These are phyloP conservation scores for Martes martes DNA, from an alignment of 2,113 vertebrate genomes.

Conservation along the genomic window DNA sequence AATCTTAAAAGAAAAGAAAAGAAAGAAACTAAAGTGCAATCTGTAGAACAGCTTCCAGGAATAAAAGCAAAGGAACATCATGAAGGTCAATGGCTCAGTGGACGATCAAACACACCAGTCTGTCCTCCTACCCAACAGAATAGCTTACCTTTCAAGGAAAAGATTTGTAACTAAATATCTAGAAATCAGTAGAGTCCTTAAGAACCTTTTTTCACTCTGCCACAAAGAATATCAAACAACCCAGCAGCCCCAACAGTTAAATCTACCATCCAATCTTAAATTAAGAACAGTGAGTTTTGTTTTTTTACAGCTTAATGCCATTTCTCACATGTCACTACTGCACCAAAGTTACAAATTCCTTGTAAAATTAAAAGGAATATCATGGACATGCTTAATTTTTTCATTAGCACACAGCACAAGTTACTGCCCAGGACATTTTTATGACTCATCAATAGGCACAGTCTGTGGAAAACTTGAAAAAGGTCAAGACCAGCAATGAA, in stretches of 20 bases:
- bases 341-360: slow-evolving; percentile 24
- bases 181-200: neutral
- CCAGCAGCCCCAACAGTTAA: neutral
- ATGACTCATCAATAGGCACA: neutral
- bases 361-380: neutral
- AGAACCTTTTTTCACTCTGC: neutral
- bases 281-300: neutral
- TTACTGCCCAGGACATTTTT: neutral
- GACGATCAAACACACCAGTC: neutral
- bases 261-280: neutral
- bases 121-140: neutral
- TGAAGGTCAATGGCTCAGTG: neutral
- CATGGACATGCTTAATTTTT: neutral
- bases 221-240: neutral
- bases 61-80: neutral
- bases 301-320: neutral
- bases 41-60: neutral
- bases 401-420: neutral
- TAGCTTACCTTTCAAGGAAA: neutral
- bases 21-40: neutral
- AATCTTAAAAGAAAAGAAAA: neutral
- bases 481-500: neutral
- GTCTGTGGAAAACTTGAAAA: slow-evolving; percentile 1
- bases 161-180: neutral
- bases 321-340: neutral